These are phyloP conservation scores for Corticium candelabrum DNA, from an alignment of 37 sponge, comb jelly and placozoan genomes.

Conservation along the genomic window DNA sequence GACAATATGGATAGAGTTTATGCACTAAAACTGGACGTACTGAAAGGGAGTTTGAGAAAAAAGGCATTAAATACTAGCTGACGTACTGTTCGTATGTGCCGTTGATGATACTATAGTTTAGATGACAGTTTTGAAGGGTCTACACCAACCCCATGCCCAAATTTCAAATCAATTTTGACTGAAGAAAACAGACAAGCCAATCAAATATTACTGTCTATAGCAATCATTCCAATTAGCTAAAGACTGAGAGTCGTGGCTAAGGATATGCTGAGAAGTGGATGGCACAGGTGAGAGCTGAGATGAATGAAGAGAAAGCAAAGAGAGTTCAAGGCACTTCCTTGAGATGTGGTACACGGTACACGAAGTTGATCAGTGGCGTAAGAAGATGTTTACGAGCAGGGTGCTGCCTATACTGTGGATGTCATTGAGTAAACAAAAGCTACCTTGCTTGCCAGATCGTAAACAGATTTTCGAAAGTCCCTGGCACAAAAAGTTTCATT, in stretches of 20 bases:
- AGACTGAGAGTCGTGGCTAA: neutral
- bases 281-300: neutral
- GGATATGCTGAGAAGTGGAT: neutral
- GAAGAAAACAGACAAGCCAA: neutral
- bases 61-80: neutral
- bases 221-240: neutral
- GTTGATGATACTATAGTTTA: too few species aligned
- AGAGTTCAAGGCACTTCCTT: neutral
- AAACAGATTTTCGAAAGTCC: too few species aligned
- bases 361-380: too few species aligned
- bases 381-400: too few species aligned
- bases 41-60: neutral
- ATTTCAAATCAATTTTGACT: too few species aligned
- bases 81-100: too few species aligned
- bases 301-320: neutral
- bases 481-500: too few species aligned
- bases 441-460: too few species aligned
- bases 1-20: neutral
- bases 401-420: too few species aligned
- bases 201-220: neutral
- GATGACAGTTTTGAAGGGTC: neutral
- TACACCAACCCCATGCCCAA: too few species aligned
- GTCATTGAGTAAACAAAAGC: too few species aligned
- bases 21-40: neutral
- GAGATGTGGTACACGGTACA: neutral